These are phyloP conservation scores for Egretta garzetta DNA, from an alignment of 2,113 vertebrate species.

Conservation along the genomic window DNA sequence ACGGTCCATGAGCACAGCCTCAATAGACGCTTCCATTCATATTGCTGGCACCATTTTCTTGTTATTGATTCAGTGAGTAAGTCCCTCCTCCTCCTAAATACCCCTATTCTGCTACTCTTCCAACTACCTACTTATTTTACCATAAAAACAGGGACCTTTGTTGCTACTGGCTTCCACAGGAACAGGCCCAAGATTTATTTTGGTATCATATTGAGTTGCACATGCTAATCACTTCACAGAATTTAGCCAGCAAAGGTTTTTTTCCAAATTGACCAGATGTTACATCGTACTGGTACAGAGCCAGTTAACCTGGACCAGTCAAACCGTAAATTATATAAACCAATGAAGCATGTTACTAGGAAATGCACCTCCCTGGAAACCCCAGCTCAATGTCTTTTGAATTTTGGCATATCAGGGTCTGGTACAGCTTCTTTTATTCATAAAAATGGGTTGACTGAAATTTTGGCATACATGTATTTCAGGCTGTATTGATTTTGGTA, in stretches of 20 bases:
- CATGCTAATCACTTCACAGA: background rate
- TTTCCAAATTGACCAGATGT: background rate
- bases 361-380: background rate
- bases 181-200: constrained; percentile 9
- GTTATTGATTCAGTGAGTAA: constrained; percentile 24
- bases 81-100: constrained; percentile 32
- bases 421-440: background rate
- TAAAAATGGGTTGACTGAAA: background rate
- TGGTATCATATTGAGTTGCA: background rate
- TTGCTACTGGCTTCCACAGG: background rate
- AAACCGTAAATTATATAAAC: background rate
- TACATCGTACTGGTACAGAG: background rate
- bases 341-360: background rate
- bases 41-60: constrained; percentile 32
- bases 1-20: constrained; percentile 11
- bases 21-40: constrained; percentile 40
- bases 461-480: background rate
- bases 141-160: background rate
- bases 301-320: background rate
- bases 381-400: background rate
- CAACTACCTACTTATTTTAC: constrained; percentile 47
- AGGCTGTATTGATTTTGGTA: background rate
- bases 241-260: background rate
- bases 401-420: background rate
- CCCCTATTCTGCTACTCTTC: background rate